Evolutionary conservation across 2,888 invertebrate species (phyloP).

Genomic region (Euzetes globulus): DNA sequence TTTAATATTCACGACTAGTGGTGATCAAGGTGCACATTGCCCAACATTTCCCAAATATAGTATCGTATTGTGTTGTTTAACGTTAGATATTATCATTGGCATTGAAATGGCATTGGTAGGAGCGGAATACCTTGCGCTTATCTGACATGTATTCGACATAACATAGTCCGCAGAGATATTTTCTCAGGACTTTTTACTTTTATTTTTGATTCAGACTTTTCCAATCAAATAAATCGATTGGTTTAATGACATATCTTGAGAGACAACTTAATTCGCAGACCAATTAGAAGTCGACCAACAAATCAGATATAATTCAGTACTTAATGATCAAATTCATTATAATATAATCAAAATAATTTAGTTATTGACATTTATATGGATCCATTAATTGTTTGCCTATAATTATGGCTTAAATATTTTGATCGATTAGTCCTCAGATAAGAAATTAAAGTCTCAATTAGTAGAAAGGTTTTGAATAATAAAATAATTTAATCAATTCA

Average conservation of each 20-base stretch:
- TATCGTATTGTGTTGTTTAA: no score
- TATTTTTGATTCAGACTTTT: not conserved
- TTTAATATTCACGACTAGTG: no score
- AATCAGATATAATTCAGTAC: not conserved
- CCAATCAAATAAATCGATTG: not conserved
- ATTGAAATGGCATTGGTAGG: no score
- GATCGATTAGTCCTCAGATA: not conserved
- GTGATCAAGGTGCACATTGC: no score
- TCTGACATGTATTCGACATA: no score
- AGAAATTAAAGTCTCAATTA: not conserved
- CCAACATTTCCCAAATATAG: no score
- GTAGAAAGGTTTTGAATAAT: not conserved
- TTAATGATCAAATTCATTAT: no score
- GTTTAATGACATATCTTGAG: not conserved
- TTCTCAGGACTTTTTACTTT: not conserved
- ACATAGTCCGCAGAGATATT: no score
- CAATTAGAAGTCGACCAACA: not conserved
- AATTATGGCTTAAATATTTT: not conserved
- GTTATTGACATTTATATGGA: not conserved
- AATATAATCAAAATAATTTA: not conserved
- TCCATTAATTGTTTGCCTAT: not conserved
- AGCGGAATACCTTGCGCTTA: no score
- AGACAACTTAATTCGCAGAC: not conserved
- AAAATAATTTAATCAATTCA: not conserved
- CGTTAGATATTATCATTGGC: no score